A percentile compares a stretch with the other conserved stretches of the same genome.
phyloP scores from a whole-genome alignment of 2,797 vertebrate species.

The Squalus acanthias region DNA sequence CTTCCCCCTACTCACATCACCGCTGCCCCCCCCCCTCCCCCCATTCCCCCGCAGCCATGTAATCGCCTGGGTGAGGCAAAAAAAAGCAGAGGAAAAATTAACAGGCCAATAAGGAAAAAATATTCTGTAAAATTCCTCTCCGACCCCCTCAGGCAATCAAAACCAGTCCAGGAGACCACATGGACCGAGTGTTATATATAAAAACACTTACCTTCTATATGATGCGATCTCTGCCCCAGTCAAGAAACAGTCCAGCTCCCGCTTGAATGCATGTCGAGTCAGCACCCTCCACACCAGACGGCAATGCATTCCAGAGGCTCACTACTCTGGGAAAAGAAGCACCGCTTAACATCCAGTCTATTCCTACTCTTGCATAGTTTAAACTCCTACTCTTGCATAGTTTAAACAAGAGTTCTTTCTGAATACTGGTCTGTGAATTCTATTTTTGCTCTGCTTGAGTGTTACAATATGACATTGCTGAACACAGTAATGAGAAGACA shows the following conservation, averaged over 20 bases:
- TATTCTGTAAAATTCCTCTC: neutral
- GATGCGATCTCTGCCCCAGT: neutral
- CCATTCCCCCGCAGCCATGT: neutral
- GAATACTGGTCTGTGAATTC: neutral
- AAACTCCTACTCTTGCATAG: neutral
- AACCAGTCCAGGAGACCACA: neutral
- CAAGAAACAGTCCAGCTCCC: neutral
- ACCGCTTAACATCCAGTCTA: neutral
- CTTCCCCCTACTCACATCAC: neutral
- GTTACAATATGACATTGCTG: neutral
- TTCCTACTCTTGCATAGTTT: neutral
- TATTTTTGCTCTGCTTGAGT: conserved; percentile 14
- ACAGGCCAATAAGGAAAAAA: neutral
- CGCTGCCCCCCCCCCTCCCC: too few species aligned
- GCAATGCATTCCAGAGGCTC: neutral
- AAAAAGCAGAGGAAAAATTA: neutral
- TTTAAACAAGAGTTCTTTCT: neutral
- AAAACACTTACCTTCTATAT: neutral
- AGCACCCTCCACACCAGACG: neutral
- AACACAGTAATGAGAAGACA: neutral
- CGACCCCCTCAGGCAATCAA: neutral
- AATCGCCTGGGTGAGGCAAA: neutral
- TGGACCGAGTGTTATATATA: neutral
- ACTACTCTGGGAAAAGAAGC: neutral
- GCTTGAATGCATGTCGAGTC: neutral